Evolutionary conservation across 2,888 invertebrate genomes (phyloP), one percentile per base, ranked within the genome.

Genomic region (Caenorhabditis panamensis): DNA sequence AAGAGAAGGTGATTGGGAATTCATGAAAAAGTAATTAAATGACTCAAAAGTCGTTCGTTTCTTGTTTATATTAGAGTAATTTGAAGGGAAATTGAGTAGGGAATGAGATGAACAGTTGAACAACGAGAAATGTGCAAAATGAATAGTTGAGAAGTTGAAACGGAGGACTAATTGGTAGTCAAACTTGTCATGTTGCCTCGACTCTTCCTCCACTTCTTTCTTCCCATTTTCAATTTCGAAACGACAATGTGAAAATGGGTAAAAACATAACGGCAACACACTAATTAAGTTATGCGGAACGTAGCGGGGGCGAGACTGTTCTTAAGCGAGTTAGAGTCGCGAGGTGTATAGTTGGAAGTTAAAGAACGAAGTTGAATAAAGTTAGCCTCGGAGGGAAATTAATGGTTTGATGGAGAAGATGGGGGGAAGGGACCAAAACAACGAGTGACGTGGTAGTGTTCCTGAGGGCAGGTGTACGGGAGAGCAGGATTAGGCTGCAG

Each of bases 211-310:
- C n/a, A n/a, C n/a, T n/a, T n/a, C n/a, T n/a, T n/a, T n/a, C n/a
- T n/a, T n/a, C n/a, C n/a, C n/a, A n/a, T n/a, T n/a, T n/a, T n/a
- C 16, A 9, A 41, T 41, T 41, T 41, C 44, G 44, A 44, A 16
- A n/a, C n/a, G 20, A 49, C 2, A 20, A 20, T 2, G 20, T 8
- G 49, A 49, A 49, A 49, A 20, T 49, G 49, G 20, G 49, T 20
- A 49, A 49, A 49, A 49, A 49, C 49, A 49, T 49, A 49, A 49
- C 49, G 49, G 5, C 49, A 18, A n/a, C 49, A 20, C 49, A 49
- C 49, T 49, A 49, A 49, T 49, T 49, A 20, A 11, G 20, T 49
- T 20, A 49, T 49, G 49, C 26, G 26, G 16, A 53, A 11, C 24
- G 26, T 11, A 9, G 16, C 18, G 53, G 22, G 26, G 16, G 11